Base-by-base conservation (phyloP, 1,140 invertebrate species). In the Limonius californicus region DNA sequence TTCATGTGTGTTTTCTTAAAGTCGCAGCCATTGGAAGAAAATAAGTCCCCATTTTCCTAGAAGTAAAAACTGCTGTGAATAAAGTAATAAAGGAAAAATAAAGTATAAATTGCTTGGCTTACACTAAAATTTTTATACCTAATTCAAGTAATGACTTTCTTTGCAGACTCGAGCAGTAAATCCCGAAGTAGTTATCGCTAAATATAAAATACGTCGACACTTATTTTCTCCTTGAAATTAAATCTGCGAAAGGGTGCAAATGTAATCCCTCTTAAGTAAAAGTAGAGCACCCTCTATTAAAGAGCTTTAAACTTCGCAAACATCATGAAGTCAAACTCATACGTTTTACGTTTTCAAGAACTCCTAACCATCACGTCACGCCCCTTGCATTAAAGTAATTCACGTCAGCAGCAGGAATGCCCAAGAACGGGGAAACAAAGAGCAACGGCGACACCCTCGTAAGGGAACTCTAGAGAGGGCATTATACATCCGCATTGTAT, bases 401-500 rank as follows among this genome's bases (percentile, higher is more conserved):
- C 45, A 50, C 45, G 45, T 50, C 45, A 50, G 14, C 45, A 50
- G 19, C 45, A 50, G 45, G 14, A 50, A 50, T 50, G 45, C 20
- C 45, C 45, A 18, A n/a, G 19, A 11, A 7, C 9, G 2, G 6
- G n/a, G 14, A 19, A 50, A 50, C 45, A 50, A 50, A 50, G 45
- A 50, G 45, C 14, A 11, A 50, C 9, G 14, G 20, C n/a, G 45
- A 50, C 20, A 18, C 42, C 45, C 16, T 50, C 15, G 6, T 6
- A 2, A 8, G 45, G 12, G 15, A 16, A 50, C n/a, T 18, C 19
- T 50, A 7, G 14, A 50, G n/a, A 50, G 18, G 16, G 45, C 20
- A 55, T 23, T 64, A 61, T 61, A 64, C 39, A 60, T 64, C 63
- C 54, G 63, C 63, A 64, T 61, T 64, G 58, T 64, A 56, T 64